Conservation (phyloP, 2,797 vertebrate species). For the Vespertilio murinus region DNA sequence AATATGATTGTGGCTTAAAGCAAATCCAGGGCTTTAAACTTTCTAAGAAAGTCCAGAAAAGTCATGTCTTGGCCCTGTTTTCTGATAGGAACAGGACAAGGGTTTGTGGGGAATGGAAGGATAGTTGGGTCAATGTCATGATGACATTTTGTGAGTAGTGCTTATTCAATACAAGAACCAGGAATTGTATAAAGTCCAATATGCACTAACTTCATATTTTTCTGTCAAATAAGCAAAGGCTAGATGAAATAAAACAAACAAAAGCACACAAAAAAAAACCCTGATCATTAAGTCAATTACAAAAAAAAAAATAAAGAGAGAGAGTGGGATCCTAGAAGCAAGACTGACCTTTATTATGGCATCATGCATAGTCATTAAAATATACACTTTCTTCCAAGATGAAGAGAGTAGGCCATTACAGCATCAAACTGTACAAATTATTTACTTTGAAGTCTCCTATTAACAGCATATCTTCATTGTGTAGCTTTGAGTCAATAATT, state of each 20-base stretch:
- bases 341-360: background rate
- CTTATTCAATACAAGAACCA: background rate
- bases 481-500: slow-evolving; percentile 1
- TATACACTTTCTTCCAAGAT: background rate
- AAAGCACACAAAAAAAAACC: background rate
- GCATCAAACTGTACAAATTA: background rate
- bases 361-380: background rate
- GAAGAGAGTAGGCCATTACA: background rate
- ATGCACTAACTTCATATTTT: background rate
- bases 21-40: background rate
- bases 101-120: background rate
- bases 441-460: background rate
- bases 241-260: background rate
- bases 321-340: background rate
- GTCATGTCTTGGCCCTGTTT: background rate
- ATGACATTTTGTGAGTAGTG: background rate
- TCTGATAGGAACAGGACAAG: background rate
- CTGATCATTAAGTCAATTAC: background rate
- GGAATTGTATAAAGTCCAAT: background rate
- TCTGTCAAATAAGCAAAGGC: background rate
- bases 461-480: background rate
- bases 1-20: background rate
- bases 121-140: background rate
- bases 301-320: background rate
- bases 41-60: background rate